Evolutionary conservation across 2,797 vertebrate species (phyloP).

Genomic region (Aotus griseimembra): DNA sequence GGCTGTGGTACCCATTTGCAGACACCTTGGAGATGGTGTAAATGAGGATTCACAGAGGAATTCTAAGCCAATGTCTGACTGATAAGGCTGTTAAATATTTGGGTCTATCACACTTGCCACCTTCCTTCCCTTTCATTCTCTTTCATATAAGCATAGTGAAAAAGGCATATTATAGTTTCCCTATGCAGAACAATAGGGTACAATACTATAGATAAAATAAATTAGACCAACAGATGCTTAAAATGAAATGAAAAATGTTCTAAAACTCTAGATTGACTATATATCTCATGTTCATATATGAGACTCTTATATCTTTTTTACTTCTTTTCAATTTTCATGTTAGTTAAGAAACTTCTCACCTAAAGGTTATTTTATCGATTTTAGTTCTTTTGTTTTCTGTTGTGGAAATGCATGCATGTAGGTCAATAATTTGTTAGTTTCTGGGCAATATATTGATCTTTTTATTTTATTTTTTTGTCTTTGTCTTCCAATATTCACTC

Average conservation of each 20-base stretch:
- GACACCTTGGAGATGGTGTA: background rate
- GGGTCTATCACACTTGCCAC: background rate
- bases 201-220: background rate
- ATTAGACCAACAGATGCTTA: background rate
- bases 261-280: background rate
- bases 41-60: background rate
- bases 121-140: background rate
- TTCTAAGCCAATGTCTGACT: background rate
- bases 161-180: background rate
- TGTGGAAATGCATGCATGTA: background rate
- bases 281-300: background rate
- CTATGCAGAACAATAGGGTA: background rate
- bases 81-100: background rate
- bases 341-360: background rate
- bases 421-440: constrained; percentile 18
- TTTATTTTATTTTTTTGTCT: constrained; percentile 16
- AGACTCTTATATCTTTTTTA: background rate
- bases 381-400: background rate
- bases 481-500: background rate
- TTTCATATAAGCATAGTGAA: background rate
- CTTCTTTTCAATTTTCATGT: background rate
- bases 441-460: background rate
- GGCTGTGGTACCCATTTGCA: background rate
- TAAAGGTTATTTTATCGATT: background rate
- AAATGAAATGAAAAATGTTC: background rate